A percentile compares a stretch with the other conserved stretches of the same genome.
These are phyloP conservation scores for Aspiorhynchus laticeps DNA, from an alignment of 2,113 vertebrate genomes.

Conservation along the genomic window DNA sequence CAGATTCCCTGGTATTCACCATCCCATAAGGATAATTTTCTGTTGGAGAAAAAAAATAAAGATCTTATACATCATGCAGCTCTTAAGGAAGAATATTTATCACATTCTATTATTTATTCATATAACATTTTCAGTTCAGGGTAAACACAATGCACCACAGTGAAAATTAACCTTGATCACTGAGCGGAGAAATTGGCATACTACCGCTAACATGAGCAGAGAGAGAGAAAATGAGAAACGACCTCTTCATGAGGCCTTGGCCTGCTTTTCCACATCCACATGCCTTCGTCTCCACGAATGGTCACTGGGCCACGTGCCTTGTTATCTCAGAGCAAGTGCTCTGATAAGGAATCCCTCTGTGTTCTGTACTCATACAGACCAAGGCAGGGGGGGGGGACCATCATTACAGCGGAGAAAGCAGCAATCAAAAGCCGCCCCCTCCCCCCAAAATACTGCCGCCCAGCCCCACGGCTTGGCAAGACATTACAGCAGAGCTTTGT, in stretches of 20 bases:
- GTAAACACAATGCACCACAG: background rate
- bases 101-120: conserved; percentile 16
- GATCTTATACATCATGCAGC: background rate
- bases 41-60: conserved; percentile 61
- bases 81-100: background rate
- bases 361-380: conserved; percentile 60
- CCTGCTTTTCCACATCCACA: conserved; percentile 49
- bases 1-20: conserved; percentile 80
- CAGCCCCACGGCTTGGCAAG: conserved; percentile 52
- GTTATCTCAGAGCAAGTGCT: conserved; percentile 75
- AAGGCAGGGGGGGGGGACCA: conserved; percentile 58
- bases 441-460: conserved; percentile 52
- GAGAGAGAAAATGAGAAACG: conserved; percentile 32
- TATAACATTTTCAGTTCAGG: background rate
- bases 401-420: conserved; percentile 68
- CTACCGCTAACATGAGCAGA: background rate
- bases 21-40: conserved; percentile 83
- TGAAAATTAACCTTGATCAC: background rate
- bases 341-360: conserved; percentile 71
- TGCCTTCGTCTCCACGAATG: conserved; percentile 66
- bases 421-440: conserved; percentile 61
- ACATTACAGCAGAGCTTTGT: conserved; percentile 52
- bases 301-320: conserved; percentile 69
- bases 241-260: conserved; percentile 46
- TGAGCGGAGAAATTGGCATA: background rate